Evolutionary conservation across 2,888 invertebrate genomes (phyloP).

Genomic region (Zelleria hepariella): DNA sequence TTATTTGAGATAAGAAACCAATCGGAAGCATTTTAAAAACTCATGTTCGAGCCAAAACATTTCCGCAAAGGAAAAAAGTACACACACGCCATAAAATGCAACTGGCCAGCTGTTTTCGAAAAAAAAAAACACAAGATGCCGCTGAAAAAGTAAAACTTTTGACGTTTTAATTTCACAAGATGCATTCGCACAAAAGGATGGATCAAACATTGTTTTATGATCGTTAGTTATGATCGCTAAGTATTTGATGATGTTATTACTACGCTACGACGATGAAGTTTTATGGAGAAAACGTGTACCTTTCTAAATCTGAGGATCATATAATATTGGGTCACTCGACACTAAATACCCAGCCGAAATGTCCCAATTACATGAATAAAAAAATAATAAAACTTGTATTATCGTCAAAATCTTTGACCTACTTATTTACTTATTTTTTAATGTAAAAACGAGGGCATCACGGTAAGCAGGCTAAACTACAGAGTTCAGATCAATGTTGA

Average conservation of each 20-base stretch:
- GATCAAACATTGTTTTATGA: neutral
- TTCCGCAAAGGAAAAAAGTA: slow-evolving; percentile 1
- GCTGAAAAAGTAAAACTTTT: neutral
- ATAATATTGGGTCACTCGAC: too few relatives aligned
- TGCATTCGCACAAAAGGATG: neutral
- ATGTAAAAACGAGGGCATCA: too few relatives aligned
- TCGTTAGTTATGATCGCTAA: neutral
- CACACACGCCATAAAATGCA: slow-evolving; percentile 50
- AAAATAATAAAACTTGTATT: too few relatives aligned
- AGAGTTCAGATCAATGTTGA: too few relatives aligned
- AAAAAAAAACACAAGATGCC: slow-evolving; percentile 15
- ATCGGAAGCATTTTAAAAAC: slow-evolving; percentile 9
- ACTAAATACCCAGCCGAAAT: too few relatives aligned
- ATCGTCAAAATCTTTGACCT: too few relatives aligned
- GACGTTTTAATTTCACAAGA: neutral
- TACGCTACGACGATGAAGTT: too few relatives aligned
- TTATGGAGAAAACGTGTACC: too few relatives aligned
- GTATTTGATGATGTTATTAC: neutral
- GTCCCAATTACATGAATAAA: too few relatives aligned
- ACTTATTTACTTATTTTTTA: too few relatives aligned
- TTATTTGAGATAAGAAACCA: neutral
- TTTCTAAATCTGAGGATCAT: too few relatives aligned
- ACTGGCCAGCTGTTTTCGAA: slow-evolving; percentile 28
- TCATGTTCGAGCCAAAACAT: neutral
- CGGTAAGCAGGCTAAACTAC: too few relatives aligned